Conservation (phyloP, 2,797 vertebrate species). For the Anabacerthia variegaticeps region DNA sequence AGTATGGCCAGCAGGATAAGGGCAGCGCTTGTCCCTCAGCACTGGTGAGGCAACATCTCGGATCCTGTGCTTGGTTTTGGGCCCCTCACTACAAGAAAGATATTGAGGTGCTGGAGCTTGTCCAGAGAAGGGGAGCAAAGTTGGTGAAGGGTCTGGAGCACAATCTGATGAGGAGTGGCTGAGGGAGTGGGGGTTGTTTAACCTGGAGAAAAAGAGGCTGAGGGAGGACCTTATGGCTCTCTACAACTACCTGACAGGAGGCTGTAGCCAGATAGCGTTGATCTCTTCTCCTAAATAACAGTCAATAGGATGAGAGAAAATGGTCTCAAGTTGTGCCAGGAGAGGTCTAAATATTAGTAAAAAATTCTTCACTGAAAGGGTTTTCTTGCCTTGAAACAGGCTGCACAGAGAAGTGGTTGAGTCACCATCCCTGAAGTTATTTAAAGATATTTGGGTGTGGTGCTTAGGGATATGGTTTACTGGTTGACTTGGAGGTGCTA, state of each 20-base stretch:
- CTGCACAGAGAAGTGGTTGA: background rate
- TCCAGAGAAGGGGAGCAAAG: background rate
- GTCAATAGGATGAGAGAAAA: background rate
- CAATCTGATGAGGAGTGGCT: background rate
- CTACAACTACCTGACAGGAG: background rate
- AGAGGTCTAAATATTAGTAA: background rate
- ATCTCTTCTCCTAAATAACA: background rate
- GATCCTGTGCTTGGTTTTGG: accelerated
- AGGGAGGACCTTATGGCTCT: background rate
- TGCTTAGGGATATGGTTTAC: accelerated
- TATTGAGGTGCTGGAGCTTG: background rate
- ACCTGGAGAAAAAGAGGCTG: background rate
- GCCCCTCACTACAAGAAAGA: background rate
- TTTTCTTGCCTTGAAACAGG: too few species aligned
- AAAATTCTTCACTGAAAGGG: background rate
- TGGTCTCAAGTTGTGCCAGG: background rate
- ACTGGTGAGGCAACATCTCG: accelerated
- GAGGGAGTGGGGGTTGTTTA: background rate
- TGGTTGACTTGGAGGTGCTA: background rate
- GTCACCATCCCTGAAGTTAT: background rate
- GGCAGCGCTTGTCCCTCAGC: too few species aligned
- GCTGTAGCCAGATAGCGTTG: background rate
- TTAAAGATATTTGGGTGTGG: background rate
- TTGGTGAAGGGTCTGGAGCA: background rate
- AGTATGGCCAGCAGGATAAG: background rate